phyloP scores from a whole-genome alignment of 2,797 vertebrate species.

The Sarcophilus harrisii region DNA sequence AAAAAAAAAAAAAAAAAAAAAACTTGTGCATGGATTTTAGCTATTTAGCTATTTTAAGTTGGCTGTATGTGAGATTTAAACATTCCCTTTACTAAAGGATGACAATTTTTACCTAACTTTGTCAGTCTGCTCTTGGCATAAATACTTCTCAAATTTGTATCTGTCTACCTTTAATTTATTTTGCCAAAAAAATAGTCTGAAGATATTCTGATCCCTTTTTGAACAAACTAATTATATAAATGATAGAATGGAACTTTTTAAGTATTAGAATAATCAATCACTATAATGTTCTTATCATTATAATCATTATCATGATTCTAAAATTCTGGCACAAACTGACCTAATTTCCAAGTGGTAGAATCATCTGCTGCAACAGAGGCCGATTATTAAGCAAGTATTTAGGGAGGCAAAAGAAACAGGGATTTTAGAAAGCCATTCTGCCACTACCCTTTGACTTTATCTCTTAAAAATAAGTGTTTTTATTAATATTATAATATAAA shows the following conservation, averaged over 20 bases:
- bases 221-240: conserved; percentile 16
- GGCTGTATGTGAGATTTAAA: conserved; percentile 69
- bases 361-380: neutral
- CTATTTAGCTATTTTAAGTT: conserved; percentile 75
- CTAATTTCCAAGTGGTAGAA: neutral
- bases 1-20: neutral
- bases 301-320: neutral
- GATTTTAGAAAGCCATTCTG: neutral
- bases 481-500: neutral
- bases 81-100: conserved; percentile 58
- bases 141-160: conserved; percentile 47
- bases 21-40: conserved; percentile 69
- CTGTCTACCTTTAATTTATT: conserved; percentile 31
- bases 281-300: neutral
- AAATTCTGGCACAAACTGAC: conserved; percentile 16
- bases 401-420: neutral
- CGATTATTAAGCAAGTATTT: neutral
- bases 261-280: neutral
- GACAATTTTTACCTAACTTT: conserved; percentile 60
- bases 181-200: conserved; percentile 20
- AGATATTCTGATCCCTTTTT: neutral
- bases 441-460: neutral
- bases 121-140: conserved; percentile 4
- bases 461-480: neutral
- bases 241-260: neutral